phyloP scores from a whole-genome alignment of 2,113 vertebrate species.

The Aldabrachelys gigantea region DNA sequence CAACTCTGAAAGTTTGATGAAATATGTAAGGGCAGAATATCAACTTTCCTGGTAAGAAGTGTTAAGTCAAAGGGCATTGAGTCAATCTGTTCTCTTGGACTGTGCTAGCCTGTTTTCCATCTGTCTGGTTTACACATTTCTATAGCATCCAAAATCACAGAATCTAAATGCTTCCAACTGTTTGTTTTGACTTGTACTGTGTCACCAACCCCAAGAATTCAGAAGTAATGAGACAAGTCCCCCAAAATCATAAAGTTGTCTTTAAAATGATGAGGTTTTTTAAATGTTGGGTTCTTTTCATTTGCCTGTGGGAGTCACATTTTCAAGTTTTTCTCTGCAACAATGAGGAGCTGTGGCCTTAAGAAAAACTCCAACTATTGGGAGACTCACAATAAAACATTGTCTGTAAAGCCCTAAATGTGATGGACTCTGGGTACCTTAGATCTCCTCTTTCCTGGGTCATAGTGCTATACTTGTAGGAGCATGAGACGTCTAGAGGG shows the following conservation, averaged over 20 bases:
- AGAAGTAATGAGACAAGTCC: neutral
- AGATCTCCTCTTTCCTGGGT: constrained; percentile 49
- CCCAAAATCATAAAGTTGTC: neutral
- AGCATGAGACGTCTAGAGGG: constrained; percentile 42
- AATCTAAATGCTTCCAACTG: neutral
- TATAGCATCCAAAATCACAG: neutral
- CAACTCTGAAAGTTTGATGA: neutral
- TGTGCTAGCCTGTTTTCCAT: neutral
- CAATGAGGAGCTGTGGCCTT: neutral
- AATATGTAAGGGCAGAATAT: neutral
- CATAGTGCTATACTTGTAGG: constrained; percentile 49
- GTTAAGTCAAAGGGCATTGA: neutral
- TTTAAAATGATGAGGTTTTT: neutral
- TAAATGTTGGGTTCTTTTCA: neutral
- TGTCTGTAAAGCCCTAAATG: neutral
- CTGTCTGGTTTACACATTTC: neutral
- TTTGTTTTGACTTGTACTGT: neutral
- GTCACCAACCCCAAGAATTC: neutral
- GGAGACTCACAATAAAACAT: constrained; percentile 39
- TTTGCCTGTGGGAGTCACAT: neutral
- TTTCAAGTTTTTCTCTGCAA: neutral
- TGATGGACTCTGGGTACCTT: constrained; percentile 8
- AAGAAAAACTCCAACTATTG: neutral
- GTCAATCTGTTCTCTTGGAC: neutral
- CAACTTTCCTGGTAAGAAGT: neutral